Percentiles rank a stretch among this genome's conserved stretches.
phyloP scores from a whole-genome alignment of 2,113 vertebrate species.

The Epinephelus fuscoguttatus region DNA sequence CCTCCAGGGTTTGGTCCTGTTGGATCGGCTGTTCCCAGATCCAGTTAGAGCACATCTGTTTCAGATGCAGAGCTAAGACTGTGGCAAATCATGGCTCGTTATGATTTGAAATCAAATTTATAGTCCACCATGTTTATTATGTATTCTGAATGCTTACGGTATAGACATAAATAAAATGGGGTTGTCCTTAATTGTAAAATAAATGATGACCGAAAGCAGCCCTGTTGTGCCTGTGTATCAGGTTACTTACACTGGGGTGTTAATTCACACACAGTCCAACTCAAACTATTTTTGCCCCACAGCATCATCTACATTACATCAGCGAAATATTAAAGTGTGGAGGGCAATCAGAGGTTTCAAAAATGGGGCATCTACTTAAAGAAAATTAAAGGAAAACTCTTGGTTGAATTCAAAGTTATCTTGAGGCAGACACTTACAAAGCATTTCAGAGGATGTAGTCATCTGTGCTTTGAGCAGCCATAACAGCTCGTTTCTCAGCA shows the following conservation, averaged over 20 bases:
- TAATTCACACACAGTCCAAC: constrained; percentile 2
- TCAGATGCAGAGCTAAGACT: constrained; percentile 53
- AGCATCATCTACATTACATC: constrained; percentile 22
- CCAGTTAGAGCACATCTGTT: constrained; percentile 67
- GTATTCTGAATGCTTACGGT: constrained; percentile 40
- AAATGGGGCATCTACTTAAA: constrained; percentile 8
- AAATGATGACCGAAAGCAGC: constrained; percentile 25
- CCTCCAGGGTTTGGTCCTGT: constrained; percentile 44
- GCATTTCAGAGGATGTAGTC: constrained; percentile 33
- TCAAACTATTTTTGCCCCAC: constrained; percentile 16
- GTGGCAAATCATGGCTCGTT: constrained; percentile 55
- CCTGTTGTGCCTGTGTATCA: background rate
- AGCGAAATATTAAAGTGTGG: constrained; percentile 6
- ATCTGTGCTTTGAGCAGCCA: background rate
- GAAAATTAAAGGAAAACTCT: constrained; percentile 13
- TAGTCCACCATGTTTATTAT: constrained; percentile 42
- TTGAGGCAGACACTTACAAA: background rate
- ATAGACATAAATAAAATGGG: constrained; percentile 32
- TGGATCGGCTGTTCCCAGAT: constrained; percentile 42
- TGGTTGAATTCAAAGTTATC: constrained; percentile 7
- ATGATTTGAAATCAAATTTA: constrained; percentile 57
- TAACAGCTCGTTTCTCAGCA: background rate
- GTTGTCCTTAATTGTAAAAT: constrained; percentile 36
- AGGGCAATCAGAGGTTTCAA: background rate
- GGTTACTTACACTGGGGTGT: constrained; percentile 1